phyloP scores from a whole-genome alignment of 2,797 vertebrate species.

The Propithecus deckenii region DNA sequence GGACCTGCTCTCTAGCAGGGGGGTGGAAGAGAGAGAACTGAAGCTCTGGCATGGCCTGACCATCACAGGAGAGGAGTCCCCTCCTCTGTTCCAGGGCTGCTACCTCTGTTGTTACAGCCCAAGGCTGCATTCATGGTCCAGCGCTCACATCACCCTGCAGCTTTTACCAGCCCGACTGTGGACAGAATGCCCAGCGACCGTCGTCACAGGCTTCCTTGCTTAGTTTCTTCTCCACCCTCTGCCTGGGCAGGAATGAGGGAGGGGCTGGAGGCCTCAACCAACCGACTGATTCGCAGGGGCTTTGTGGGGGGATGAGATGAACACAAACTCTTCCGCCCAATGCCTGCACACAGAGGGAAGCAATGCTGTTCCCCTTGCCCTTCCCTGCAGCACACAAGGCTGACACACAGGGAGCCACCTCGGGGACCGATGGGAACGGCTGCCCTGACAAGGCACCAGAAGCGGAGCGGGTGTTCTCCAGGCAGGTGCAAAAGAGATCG shows the following conservation, averaged over 20 bases:
- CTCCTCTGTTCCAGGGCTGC: neutral
- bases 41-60: neutral
- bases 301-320: neutral
- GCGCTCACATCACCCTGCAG: neutral
- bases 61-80: neutral
- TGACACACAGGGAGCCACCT: neutral
- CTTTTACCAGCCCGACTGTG: neutral
- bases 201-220: no score
- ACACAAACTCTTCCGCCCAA: neutral
- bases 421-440: neutral
- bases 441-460: neutral
- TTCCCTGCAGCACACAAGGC: neutral
- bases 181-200: neutral
- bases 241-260: neutral
- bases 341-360: neutral
- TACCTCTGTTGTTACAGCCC: neutral
- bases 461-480: rapidly evolving
- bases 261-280: neutral
- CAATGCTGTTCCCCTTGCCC: neutral
- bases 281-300: neutral
- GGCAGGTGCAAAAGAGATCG: neutral
- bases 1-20: neutral
- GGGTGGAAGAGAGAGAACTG: no score
- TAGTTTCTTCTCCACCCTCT: neutral
- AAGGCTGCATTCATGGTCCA: neutral